Base-by-base conservation (phyloP, 2,113 vertebrate genomes). In the Pseudopipra pipra region DNA sequence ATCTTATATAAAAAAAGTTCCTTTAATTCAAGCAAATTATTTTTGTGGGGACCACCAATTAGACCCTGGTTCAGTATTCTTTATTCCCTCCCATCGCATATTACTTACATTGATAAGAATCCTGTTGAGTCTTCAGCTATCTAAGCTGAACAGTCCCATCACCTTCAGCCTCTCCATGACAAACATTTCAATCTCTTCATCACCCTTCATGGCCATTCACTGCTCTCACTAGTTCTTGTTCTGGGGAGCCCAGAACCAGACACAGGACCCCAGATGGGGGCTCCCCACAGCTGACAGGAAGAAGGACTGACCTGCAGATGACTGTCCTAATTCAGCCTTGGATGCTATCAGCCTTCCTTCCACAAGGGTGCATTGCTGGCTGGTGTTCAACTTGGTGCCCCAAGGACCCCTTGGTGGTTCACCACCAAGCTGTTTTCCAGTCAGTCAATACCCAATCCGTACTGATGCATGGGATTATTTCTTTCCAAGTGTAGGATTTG, bases 231-330 rank as follows among this genome's bases (percentile, higher is more conserved):
- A 37, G 61, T 41, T n/a, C 15, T 12, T 47, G 8, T 25, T 52
- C 65, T 19, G 16, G 27, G 3, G 15, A 77, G 17, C 12, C 23
- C 23, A 87, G 13, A 51, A 65, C 0, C 43, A 56, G 30, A 46
- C 8, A 3, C 25, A 47, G 39, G 18, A 58, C 11, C 3, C 7
- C n/a, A 72, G 19, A 62, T 11, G 3, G 9, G 5, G 0, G 8
- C 19, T 73, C 41, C 44, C 9, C 15, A 47, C 21, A 70, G 18
- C 27, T 75, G n/a, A 82, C 11, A 61, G 70, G 18, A 55, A 30
- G 25, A 61, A 79, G 14, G 30, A 85, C 0, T 41, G 30, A 56
- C 30, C 30, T 33, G 14, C 23, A 44, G 17, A 52, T 27, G 5
- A 44, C 24, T 46, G 14, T 35, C 24, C n/a, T 68, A 49, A 80